These are phyloP conservation scores for Carabus problematicus DNA, from an alignment of 2,888 invertebrate species.

Conservation along the genomic window DNA sequence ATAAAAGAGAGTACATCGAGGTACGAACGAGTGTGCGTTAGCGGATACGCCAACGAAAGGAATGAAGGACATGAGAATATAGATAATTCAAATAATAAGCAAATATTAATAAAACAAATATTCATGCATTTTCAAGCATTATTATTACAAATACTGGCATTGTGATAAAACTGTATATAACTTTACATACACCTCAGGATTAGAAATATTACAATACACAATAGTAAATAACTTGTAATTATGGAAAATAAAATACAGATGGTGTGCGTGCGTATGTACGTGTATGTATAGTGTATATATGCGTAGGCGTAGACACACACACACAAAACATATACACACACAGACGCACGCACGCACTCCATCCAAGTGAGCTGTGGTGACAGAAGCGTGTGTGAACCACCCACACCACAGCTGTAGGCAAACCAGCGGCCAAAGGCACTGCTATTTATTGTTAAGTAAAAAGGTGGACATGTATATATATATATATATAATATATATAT, in stretches of 20 bases:
- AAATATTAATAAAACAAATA: constrained; percentile 78
- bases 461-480: constrained; percentile 16
- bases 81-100: constrained; percentile 58
- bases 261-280: constrained; percentile 13
- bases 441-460: constrained; percentile 56
- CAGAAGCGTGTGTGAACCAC: constrained; percentile 32
- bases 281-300: not conserved
- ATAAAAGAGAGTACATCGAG: constrained; percentile 17
- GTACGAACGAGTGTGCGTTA: constrained; percentile 31
- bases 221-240: constrained; percentile 55
- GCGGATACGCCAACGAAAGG: constrained; percentile 41
- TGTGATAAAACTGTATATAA: constrained; percentile 55
- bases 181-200: constrained; percentile 65
- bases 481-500: not conserved
- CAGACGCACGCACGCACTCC: not conserved
- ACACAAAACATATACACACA: too few relatives aligned
- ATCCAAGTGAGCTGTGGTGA: constrained; percentile 32
- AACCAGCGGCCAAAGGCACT: constrained; percentile 61
- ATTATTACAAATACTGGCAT: constrained; percentile 85
- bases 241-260: constrained; percentile 43
- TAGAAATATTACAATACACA: constrained; percentile 63
- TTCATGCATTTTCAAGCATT: constrained; percentile 87
- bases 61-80: constrained; percentile 50
- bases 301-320: constrained; percentile 6
- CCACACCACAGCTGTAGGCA: constrained; percentile 48